These are phyloP conservation scores for Odontocolon sp. DNA, from an alignment of 2,888 invertebrate species.

Conservation along the genomic window DNA sequence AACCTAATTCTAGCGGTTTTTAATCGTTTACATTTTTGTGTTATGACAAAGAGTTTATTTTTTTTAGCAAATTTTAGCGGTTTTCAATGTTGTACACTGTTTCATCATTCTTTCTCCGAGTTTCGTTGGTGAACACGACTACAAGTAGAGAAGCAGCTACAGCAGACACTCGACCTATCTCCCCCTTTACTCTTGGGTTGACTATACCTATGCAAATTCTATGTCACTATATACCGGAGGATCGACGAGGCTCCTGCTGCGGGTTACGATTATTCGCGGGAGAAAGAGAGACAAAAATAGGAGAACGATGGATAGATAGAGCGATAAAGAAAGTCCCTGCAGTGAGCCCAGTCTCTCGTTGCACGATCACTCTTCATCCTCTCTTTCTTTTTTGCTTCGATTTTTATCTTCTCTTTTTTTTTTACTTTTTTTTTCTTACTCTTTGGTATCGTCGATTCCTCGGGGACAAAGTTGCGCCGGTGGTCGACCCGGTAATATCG, in stretches of 20 bases:
- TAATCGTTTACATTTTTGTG: too few relatives aligned
- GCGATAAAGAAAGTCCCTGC: slow-evolving; percentile 39
- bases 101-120: too few relatives aligned
- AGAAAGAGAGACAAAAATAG: slow-evolving; percentile 11
- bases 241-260: slow-evolving; percentile 35
- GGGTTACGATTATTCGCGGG: slow-evolving; percentile 45
- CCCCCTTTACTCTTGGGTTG: not conserved
- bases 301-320: slow-evolving; percentile 47
- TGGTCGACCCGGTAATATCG: slow-evolving; percentile 39
- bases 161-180: slow-evolving; percentile 31
- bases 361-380: slow-evolving; percentile 51
- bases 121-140: slow-evolving; percentile 17
- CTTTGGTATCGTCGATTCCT: slow-evolving; percentile 47
- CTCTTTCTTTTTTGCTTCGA: slow-evolving; percentile 34
- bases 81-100: too few relatives aligned
- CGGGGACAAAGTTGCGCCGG: slow-evolving; percentile 41
- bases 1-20: too few relatives aligned
- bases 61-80: too few relatives aligned
- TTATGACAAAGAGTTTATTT: too few relatives aligned
- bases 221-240: slow-evolving; percentile 28
- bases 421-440: slow-evolving; percentile 9
- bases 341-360: slow-evolving; percentile 55
- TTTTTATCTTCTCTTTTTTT: not conserved
- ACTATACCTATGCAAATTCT: slow-evolving; percentile 60
- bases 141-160: slow-evolving; percentile 12